A percentile compares a stretch with the other conserved stretches of the same genome.
These are phyloP conservation scores for Melanerpes formicivorus DNA, from an alignment of 2,113 vertebrate genomes.

Conservation along the genomic window DNA sequence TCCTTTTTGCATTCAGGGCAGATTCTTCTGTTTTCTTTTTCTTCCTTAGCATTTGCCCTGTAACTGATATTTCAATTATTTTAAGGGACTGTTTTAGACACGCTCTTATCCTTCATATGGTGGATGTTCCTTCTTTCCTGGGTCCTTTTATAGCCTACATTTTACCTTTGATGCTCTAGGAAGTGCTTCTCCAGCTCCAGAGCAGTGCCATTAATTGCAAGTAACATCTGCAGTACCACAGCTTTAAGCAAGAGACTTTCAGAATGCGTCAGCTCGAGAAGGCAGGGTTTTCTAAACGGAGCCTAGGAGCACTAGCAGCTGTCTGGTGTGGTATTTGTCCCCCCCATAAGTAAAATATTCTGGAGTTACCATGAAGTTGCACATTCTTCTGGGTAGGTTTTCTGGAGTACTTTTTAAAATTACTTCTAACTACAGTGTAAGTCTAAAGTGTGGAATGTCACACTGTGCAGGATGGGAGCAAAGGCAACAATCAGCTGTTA, in stretches of 20 bases:
- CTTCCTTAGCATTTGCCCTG: constrained; percentile 18
- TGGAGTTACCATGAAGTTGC: background rate
- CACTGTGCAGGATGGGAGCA: background rate
- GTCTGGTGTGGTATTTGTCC: background rate
- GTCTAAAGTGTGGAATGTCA: background rate
- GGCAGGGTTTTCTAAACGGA: background rate
- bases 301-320: background rate
- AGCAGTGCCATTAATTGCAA: background rate
- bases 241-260: background rate
- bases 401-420: background rate
- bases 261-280: background rate
- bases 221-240: background rate
- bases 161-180: background rate
- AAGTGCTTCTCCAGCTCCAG: background rate
- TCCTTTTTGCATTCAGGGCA: background rate
- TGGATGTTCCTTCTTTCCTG: constrained; percentile 22
- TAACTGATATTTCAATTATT: background rate
- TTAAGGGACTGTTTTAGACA: background rate
- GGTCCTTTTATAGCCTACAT: constrained; percentile 7
- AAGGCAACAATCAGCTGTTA: background rate
- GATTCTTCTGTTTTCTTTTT: background rate
- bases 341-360: background rate
- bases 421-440: background rate
- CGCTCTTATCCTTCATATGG: constrained; percentile 5
- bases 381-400: background rate